Base-by-base conservation (phyloP, 2,113 vertebrate species). In the Labeo rohita region DNA sequence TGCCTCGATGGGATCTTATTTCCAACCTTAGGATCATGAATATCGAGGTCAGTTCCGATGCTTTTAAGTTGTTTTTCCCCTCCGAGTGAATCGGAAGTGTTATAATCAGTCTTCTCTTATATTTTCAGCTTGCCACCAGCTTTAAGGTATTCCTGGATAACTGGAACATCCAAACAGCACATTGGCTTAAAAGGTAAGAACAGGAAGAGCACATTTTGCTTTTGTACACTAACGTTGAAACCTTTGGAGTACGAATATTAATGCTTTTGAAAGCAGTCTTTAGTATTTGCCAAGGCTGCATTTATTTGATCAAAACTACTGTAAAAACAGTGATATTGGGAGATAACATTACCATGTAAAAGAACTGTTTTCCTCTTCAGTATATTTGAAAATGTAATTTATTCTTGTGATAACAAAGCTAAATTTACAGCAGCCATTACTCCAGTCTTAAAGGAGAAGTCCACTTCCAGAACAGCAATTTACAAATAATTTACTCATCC, bases 121-220 rank as follows among this genome's bases (percentile, higher is more conserved):
- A 90, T 83, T 89, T 93, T 54, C 95, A 99, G 97, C 95, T 96
- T 91, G 97, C 97, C 68, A 99, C 97, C 85, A 98, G 97, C 92
- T 98, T 98, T 94, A 99, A 99, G 93, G 96, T 98, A 93, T 98
- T 98, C 93, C 95, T 99, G 28, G 97, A 99, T 93, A 98, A 98
- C 86, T 99, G 97, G 97, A 99, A 99, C 93, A 98, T 98, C 87
- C 97, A 99, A 93, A 99, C 97, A 59, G 97, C 96, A 54, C 96
- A 97, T 80, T 98, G 97, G 97, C 96, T 99, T 66, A 99, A 99
- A 94, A 96, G 97, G 97, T 98, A 94, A 89, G 78, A 63, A 47
- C 36, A 63, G n/a, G 39, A 18, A 56, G 28, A 65, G 13, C 10
- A 54, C 28, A 16, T 50, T 18, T n/a, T 76, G 12, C 23, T 77